A percentile compares a stretch with the other conserved stretches of the same genome.
These are phyloP conservation scores for Takifugu ocellatus DNA, from an alignment of 2,797 vertebrate genomes.

Conservation along the genomic window DNA sequence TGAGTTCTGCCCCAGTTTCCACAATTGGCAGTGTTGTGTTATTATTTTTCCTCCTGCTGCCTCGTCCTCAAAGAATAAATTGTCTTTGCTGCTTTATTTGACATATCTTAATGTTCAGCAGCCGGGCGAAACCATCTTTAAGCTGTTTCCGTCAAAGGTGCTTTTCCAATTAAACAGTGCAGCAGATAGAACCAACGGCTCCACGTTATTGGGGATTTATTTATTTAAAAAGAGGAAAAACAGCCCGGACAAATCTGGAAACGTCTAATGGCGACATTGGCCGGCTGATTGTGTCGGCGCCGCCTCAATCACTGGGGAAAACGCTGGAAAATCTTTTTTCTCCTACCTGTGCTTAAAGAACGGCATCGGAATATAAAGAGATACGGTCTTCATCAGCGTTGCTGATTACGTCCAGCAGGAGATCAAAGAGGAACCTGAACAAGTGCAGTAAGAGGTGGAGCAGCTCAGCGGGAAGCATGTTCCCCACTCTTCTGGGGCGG, in stretches of 20 bases:
- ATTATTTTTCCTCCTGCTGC: slow-evolving; percentile 4
- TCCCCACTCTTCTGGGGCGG: too few species aligned
- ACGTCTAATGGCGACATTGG: background rate
- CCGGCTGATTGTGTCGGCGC: too few species aligned
- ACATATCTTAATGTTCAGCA: slow-evolving; percentile 39
- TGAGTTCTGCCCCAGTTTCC: slow-evolving; percentile 58
- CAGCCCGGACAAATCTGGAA: slow-evolving; percentile 15
- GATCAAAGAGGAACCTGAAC: too few species aligned
- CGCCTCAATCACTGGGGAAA: too few species aligned
- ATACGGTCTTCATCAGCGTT: too few species aligned
- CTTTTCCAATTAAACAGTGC: slow-evolving; percentile 26
- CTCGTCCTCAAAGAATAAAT: slow-evolving; percentile 29
- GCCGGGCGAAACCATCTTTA: slow-evolving; percentile 9
- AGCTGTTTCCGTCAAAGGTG: slow-evolving; percentile 36
- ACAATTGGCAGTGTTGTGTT: slow-evolving; percentile 43
- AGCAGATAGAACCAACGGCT: slow-evolving; percentile 1
- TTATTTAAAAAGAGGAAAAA: slow-evolving; percentile 26
- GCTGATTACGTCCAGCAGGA: too few species aligned
- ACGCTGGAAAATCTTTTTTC: too few species aligned
- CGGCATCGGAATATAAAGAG: too few species aligned
- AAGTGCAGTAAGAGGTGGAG: too few species aligned
- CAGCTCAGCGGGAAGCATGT: too few species aligned
- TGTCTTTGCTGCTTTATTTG: slow-evolving; percentile 25
- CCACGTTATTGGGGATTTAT: slow-evolving; percentile 23
- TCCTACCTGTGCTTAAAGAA: background rate